Evolutionary conservation across 2,797 vertebrate genomes (phyloP).

Genomic region (Peromyscus aztecus): DNA sequence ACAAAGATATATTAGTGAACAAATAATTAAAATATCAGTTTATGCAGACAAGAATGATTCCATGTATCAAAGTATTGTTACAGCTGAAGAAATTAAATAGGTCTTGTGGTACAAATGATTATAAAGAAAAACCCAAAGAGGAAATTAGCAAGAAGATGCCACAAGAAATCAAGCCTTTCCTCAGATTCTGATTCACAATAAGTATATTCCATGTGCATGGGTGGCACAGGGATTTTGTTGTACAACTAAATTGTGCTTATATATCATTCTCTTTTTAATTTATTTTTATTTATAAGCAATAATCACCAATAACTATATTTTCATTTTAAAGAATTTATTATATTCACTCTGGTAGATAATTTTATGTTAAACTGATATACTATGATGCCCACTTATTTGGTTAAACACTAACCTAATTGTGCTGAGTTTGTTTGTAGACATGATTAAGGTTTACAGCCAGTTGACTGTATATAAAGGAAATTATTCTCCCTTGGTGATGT

Average conservation of each 20-base stretch:
- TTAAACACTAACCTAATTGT: slow-evolving; percentile 24
- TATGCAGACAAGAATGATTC: background rate
- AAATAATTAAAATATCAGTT: slow-evolving; percentile 4
- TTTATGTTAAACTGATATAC: background rate
- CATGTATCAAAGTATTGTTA: background rate
- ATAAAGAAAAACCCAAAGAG: background rate
- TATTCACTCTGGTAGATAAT: slow-evolving; percentile 1
- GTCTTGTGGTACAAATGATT: background rate
- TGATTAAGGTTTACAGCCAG: slow-evolving; percentile 5
- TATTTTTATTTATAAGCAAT: background rate
- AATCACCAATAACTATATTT: background rate
- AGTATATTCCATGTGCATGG: background rate
- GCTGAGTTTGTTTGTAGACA: background rate
- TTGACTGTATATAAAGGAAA: background rate
- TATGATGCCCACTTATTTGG: background rate
- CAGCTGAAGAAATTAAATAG: background rate
- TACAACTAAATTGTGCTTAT: background rate
- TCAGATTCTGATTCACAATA: background rate
- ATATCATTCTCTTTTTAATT: background rate
- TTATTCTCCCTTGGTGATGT: background rate
- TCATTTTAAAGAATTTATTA: background rate
- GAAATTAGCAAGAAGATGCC: background rate
- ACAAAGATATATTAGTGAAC: slow-evolving; percentile 4
- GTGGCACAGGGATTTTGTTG: background rate
- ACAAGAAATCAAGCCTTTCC: background rate